A percentile compares a stretch with the other conserved stretches of the same genome.
Evolutionary conservation across 2,113 vertebrate species (phyloP).

Genomic region (human (Homo sapiens)): DNA sequence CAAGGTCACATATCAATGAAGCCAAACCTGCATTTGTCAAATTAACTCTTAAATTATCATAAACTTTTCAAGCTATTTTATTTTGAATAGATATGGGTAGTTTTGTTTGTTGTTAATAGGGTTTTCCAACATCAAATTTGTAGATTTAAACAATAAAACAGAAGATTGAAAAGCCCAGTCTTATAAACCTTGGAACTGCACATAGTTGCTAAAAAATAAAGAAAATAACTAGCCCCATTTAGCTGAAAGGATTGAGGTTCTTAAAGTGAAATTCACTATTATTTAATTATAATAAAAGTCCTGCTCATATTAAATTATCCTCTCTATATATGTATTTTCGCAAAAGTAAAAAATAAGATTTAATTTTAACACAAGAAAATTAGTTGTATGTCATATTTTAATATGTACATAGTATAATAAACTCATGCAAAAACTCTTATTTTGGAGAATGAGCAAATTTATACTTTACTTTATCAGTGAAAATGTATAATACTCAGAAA

Average conservation of each 20-base stretch:
- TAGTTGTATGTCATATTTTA: not conserved
- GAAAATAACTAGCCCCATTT: not conserved
- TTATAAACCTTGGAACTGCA: not conserved
- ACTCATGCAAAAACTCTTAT: not conserved
- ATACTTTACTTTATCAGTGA: not conserved
- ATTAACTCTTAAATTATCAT: not conserved
- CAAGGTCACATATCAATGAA: not conserved
- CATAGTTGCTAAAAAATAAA: not conserved
- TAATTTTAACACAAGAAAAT: not conserved
- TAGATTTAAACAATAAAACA: not conserved
- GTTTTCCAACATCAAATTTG: not conserved
- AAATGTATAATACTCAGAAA: not conserved
- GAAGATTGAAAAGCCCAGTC: not conserved
- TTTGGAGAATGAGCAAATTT: not conserved
- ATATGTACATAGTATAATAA: not conserved
- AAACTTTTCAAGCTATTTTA: not conserved
- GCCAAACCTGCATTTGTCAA: not conserved
- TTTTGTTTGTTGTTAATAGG: not conserved
- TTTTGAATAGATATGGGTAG: not conserved
- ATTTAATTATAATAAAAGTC: not conserved
- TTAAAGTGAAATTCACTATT: constrained; percentile 10
- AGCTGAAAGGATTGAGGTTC: constrained; percentile 25
- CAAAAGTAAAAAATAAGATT: not conserved
- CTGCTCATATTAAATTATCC: not conserved
- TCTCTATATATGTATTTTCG: not conserved